Conservation (phyloP, 2,888 invertebrate species). For the Aphodius granarius region DNA sequence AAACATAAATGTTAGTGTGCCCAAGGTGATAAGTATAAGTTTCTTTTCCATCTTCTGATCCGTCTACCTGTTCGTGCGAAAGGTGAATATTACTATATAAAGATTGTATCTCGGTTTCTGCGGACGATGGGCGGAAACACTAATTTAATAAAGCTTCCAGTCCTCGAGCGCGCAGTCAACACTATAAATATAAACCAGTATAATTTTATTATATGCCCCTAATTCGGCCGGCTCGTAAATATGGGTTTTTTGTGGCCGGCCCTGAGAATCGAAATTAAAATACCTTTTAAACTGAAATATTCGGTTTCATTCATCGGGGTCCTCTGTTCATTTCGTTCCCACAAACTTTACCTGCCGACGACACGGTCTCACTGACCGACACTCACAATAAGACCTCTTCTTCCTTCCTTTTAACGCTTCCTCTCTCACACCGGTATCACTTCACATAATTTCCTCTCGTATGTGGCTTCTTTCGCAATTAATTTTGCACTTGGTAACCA, state of each 20-base stretch:
- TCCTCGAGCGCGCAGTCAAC: constrained; percentile 32
- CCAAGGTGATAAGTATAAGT: not conserved
- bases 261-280: constrained; percentile 41
- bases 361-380: constrained; percentile 22
- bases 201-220: constrained; percentile 42
- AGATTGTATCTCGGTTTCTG: constrained; percentile 9
- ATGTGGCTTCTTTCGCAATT: constrained; percentile 18
- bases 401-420: not conserved
- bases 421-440: constrained; percentile 4
- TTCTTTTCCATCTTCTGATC: not conserved
- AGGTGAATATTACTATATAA: not conserved
- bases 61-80: constrained; percentile 3
- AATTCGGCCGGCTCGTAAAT: constrained; percentile 44
- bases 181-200: constrained; percentile 38
- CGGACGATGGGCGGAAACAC: not conserved
- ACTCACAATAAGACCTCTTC: not conserved
- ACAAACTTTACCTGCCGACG: constrained; percentile 25
- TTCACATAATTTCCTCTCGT: constrained; percentile 17
- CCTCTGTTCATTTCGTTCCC: constrained; percentile 26
- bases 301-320: constrained; percentile 42
- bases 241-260: constrained; percentile 40
- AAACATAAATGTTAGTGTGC: not conserved
- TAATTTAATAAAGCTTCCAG: constrained; percentile 16
- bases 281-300: constrained; percentile 45
- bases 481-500: not conserved